Base-by-base conservation (phyloP, 2,888 invertebrate species). In the Rugalucina vietnamica region DNA sequence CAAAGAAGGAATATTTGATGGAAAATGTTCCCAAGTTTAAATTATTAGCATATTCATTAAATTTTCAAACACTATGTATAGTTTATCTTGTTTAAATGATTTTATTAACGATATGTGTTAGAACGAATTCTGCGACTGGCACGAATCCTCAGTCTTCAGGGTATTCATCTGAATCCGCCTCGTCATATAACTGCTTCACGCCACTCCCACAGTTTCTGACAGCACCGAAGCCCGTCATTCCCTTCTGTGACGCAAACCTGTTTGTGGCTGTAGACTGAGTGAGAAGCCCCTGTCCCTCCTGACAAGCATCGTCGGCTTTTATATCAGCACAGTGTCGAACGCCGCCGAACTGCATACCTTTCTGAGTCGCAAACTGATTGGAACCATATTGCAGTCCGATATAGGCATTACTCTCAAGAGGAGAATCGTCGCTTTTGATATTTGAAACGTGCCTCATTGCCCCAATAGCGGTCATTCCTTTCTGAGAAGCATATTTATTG, bases 151-250 rank as follows among this genome's bases (percentile, higher is more conserved):
- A n/a, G n/a, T n/a, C n/a, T n/a, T n/a, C n/a, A 14, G 87, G 87
- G 36, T 87, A 87, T 69, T 87, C 87, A 60, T 87, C 87, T 12
- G 87, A 87, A 27, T 87, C 87, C 21, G 71, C 79, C 57, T 85
- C 85, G n/a, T 85, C 84, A 32, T 81, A 87, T 8, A 87, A 69
- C 3, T 83, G 87, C n/a, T 69, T 76, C 34, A 87, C 76, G 50
- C 79, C 57, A 10, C 72, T 71, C 18, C 81, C 83, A 34, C 78
- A 82, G 50, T 76, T 72, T 21, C 93, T 88, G 1, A 86, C 85
- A 27, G 91, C 90, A 0, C 93, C 92, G 27, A 72, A 39, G 1
- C n/a, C 12, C 1, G 72, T 39, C 86, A 86, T 86, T 4, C 86
- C 86, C n/a, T 76, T 65, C 32, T 86, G 86, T n/a, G 81, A 83